Percentiles rank a stretch among this genome's conserved stretches.
Evolutionary conservation across 1,140 invertebrate genomes (phyloP).

Genomic region (Cylas formicarius): DNA sequence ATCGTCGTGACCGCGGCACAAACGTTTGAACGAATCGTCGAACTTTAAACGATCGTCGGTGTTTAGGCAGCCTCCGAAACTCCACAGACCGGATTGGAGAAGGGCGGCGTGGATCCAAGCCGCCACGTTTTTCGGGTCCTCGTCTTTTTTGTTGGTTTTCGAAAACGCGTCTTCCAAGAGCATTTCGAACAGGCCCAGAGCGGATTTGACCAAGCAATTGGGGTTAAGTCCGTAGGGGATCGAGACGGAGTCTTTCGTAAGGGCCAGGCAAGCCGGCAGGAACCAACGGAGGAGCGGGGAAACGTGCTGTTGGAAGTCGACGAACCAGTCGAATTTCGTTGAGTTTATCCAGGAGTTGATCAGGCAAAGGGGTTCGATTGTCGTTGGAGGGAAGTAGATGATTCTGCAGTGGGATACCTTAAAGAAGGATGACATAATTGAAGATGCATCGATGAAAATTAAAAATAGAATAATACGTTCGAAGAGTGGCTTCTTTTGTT

Average conservation of each 20-base stretch:
- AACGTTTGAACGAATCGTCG: slow-evolving; percentile 58
- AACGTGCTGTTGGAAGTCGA: slow-evolving; percentile 55
- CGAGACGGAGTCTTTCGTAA: slow-evolving; percentile 56
- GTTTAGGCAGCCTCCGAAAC: slow-evolving; percentile 68
- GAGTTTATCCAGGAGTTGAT: slow-evolving; percentile 69
- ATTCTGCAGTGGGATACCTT: slow-evolving; percentile 74
- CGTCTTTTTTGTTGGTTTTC: slow-evolving; percentile 45
- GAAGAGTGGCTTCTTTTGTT: too few relatives aligned
- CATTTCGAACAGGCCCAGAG: slow-evolving; percentile 68
- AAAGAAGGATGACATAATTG: too few relatives aligned
- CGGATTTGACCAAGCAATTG: slow-evolving; percentile 63
- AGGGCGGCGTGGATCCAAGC: slow-evolving; percentile 72
- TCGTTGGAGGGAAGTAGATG: slow-evolving; percentile 79
- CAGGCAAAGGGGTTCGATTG: slow-evolving; percentile 59
- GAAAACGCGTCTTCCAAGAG: slow-evolving; percentile 63
- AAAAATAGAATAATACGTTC: too few relatives aligned
- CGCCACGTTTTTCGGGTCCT: slow-evolving; percentile 56
- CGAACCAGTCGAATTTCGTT: slow-evolving; percentile 53
- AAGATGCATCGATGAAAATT: too few relatives aligned
- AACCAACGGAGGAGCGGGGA: slow-evolving; percentile 68
- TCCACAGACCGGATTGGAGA: slow-evolving; percentile 71
- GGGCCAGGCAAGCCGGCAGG: slow-evolving; percentile 57
- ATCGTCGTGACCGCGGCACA: slow-evolving; percentile 51
- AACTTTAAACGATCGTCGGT: slow-evolving; percentile 62
- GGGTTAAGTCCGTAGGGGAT: slow-evolving; percentile 65